A percentile compares a stretch with the other conserved stretches of the same genome.
Conservation (phyloP, 2,113 vertebrate species). For the Onychostoma macrolepis region DNA sequence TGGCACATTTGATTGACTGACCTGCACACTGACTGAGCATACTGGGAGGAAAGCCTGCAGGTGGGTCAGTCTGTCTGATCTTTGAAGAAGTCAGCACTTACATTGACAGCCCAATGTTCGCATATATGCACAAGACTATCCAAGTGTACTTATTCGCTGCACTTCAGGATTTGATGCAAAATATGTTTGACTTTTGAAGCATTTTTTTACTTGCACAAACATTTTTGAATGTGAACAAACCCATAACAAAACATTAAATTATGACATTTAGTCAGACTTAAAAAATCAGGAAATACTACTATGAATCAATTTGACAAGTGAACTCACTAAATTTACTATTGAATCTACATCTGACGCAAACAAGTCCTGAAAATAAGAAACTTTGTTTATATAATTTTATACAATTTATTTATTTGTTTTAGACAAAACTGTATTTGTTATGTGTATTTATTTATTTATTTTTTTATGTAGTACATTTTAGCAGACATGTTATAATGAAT, state of each 20-base stretch:
- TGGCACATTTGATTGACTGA: constrained; percentile 53
- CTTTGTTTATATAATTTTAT: too few species aligned
- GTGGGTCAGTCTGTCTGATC: constrained; percentile 14
- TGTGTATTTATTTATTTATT: too few species aligned
- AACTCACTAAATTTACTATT: background rate
- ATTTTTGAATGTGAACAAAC: background rate
- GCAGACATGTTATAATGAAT: too few species aligned
- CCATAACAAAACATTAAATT: background rate
- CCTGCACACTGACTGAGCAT: constrained; percentile 27
- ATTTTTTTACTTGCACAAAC: background rate
- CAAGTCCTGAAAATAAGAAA: background rate
- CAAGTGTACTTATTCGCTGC: background rate
- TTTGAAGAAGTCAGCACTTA: constrained; percentile 16
- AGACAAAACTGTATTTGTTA: too few species aligned
- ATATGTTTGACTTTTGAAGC: background rate
- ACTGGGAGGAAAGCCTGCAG: constrained; percentile 36
- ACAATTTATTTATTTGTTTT: too few species aligned
- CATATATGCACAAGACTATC: background rate
- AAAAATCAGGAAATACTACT: background rate
- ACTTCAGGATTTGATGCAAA: background rate
- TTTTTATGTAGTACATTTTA: too few species aligned
- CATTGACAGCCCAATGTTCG: background rate
- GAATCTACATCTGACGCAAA: background rate
- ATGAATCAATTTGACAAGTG: background rate
- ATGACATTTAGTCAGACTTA: background rate